Evolutionary conservation across 2,888 invertebrate genomes (phyloP).

Genomic region (Tinea trinotella): DNA sequence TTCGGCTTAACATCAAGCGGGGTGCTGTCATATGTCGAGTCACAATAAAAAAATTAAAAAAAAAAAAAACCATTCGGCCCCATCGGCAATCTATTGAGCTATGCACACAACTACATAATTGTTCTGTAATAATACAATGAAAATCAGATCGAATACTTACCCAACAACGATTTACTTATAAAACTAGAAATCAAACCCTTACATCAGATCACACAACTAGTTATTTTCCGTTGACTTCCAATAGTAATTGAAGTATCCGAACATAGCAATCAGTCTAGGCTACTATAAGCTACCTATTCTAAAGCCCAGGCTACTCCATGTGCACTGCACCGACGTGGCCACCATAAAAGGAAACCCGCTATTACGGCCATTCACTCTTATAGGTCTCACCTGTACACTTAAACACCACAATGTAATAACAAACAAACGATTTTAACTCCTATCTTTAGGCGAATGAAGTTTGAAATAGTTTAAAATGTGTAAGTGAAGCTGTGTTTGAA

Average conservation of each 20-base stretch:
- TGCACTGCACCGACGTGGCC: neutral
- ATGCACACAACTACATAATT: no score
- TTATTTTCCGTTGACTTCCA: neutral
- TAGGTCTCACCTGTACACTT: neutral
- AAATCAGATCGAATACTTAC: no score
- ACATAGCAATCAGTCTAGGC: conserved; percentile 12
- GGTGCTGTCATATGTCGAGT: no score
- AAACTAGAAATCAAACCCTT: neutral
- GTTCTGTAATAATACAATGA: no score
- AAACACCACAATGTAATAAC: neutral
- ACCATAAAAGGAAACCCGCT: conserved; percentile 2
- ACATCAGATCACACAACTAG: neutral
- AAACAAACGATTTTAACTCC: neutral
- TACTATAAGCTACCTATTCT: conserved; percentile 4
- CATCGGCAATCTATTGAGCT: no score
- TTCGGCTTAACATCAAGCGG: no score
- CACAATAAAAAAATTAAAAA: no score
- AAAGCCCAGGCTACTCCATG: neutral
- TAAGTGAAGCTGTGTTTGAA: neutral
- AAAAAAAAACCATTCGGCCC: no score
- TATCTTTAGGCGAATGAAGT: neutral
- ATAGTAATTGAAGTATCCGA: neutral
- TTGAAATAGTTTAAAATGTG: neutral
- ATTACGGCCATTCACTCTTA: conserved; percentile 16
- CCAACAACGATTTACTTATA: no score